Evolutionary conservation across 1,140 invertebrate species (phyloP).

Genomic region (Dendroctonus valens): DNA sequence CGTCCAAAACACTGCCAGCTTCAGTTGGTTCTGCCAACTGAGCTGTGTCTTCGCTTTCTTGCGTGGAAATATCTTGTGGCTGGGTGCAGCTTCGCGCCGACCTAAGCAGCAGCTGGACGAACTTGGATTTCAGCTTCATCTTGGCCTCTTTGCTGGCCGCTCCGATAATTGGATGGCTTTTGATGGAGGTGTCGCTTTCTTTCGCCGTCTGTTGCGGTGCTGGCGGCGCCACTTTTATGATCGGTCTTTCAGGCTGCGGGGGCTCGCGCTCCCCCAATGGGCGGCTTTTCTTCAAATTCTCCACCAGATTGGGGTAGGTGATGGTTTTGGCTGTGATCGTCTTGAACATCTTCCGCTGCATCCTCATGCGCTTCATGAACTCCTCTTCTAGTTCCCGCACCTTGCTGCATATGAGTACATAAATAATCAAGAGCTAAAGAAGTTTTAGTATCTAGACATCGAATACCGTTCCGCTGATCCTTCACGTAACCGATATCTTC

Average conservation of each 20-base stretch:
- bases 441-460: not conserved
- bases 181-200: slow-evolving; percentile 6
- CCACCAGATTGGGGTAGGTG: slow-evolving; percentile 7
- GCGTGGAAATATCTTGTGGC: not conserved
- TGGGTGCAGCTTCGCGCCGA: slow-evolving; percentile 7
- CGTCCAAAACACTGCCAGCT: not conserved
- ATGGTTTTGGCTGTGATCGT: not conserved
- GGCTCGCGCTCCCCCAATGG: not conserved
- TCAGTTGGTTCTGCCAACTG: not conserved
- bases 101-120: slow-evolving; percentile 20
- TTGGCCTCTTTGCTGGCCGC: slow-evolving; percentile 19
- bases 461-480: slow-evolving; percentile 1
- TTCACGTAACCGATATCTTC: slow-evolving; percentile 16
- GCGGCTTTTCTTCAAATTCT: slow-evolving; percentile 1
- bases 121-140: slow-evolving; percentile 29
- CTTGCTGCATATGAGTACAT: not conserved
- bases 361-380: slow-evolving; percentile 3
- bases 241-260: not conserved
- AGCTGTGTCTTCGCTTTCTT: slow-evolving; percentile 3
- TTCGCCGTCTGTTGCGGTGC: not conserved
- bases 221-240: not conserved
- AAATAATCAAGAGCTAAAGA: not conserved
- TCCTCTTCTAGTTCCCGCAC: slow-evolving; percentile 7
- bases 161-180: slow-evolving; percentile 20
- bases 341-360: slow-evolving; percentile 2